A percentile compares a stretch with the other conserved stretches of the same genome.
phyloP scores from a whole-genome alignment of 2,797 vertebrate species.

The Melanotaenia pygmaea region DNA sequence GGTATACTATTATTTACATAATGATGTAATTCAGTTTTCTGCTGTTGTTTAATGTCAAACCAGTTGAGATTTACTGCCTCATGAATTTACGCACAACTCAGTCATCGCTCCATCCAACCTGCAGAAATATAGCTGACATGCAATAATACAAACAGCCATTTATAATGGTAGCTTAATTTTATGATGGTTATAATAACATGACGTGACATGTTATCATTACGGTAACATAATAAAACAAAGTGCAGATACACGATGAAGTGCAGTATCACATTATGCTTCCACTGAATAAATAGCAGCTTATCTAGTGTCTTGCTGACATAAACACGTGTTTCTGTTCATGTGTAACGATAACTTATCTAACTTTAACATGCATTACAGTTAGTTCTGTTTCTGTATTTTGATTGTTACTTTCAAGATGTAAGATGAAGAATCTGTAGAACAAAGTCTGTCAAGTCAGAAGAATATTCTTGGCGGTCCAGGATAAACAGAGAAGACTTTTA shows the following conservation, averaged over 20 bases:
- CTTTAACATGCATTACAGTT: not conserved
- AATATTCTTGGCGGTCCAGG: not conserved
- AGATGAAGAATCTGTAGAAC: not conserved
- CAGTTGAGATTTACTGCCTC: too few species aligned
- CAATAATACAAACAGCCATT: not conserved
- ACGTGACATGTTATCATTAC: not conserved
- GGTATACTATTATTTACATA: too few species aligned
- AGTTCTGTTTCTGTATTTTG: not conserved
- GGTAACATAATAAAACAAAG: not conserved
- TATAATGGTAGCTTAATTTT: too few species aligned
- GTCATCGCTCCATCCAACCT: too few species aligned
- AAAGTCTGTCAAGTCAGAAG: not conserved
- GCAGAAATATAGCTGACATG: too few species aligned
- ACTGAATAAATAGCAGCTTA: not conserved
- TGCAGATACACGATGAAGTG: not conserved
- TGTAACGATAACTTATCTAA: not conserved
- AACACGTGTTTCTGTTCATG: not conserved
- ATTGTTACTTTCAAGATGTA: not conserved
- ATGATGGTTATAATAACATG: not conserved
- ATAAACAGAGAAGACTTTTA: not conserved
- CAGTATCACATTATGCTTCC: not conserved
- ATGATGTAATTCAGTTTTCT: too few species aligned
- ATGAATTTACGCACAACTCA: too few species aligned
- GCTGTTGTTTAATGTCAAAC: too few species aligned
- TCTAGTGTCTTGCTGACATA: not conserved